Percentiles rank a stretch among this genome's conserved stretches.
Conservation (phyloP, 2,797 vertebrate genomes). For the Enteromius treurensis region DNA sequence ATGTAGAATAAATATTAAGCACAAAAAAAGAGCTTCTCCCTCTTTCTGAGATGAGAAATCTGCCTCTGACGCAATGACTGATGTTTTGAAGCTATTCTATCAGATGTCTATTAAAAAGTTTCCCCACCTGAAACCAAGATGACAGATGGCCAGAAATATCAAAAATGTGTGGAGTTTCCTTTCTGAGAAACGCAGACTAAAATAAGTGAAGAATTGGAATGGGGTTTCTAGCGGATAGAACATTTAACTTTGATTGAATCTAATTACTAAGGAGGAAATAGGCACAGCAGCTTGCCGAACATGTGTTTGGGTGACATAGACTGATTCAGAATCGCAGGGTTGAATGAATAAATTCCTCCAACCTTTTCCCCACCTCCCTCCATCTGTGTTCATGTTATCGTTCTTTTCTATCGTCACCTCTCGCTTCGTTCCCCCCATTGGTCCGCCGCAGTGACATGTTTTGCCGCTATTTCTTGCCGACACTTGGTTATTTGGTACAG, state of each 20-base stretch:
- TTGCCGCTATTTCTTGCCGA: slow-evolving; percentile 77
- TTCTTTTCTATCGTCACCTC: slow-evolving; percentile 45
- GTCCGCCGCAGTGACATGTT: slow-evolving; percentile 69
- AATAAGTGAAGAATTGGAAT: slow-evolving; percentile 16
- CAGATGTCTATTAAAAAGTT: slow-evolving; percentile 24
- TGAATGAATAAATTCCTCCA: slow-evolving; percentile 51
- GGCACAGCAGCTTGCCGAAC: slow-evolving; percentile 44
- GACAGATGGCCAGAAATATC: slow-evolving; percentile 41
- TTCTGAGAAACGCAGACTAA: slow-evolving; percentile 13
- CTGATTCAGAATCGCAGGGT: slow-evolving; percentile 51
- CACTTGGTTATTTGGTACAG: slow-evolving; percentile 74
- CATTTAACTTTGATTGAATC: slow-evolving; percentile 25
- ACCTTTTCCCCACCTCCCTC: slow-evolving; percentile 51
- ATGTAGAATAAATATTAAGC: neutral
- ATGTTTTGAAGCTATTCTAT: neutral
- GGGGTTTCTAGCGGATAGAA: slow-evolving; percentile 9
- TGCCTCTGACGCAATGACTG: slow-evolving; percentile 10
- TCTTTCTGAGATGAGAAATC: neutral
- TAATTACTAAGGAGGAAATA: slow-evolving; percentile 38
- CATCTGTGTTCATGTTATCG: slow-evolving; percentile 56
- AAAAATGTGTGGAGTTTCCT: neutral
- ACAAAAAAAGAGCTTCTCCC: neutral
- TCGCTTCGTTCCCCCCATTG: slow-evolving; percentile 57
- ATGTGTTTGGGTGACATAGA: slow-evolving; percentile 47
- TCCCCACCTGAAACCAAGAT: slow-evolving; percentile 21